Conservation (phyloP, 2,113 vertebrate species). For the Brachypodius melanocephalos region DNA sequence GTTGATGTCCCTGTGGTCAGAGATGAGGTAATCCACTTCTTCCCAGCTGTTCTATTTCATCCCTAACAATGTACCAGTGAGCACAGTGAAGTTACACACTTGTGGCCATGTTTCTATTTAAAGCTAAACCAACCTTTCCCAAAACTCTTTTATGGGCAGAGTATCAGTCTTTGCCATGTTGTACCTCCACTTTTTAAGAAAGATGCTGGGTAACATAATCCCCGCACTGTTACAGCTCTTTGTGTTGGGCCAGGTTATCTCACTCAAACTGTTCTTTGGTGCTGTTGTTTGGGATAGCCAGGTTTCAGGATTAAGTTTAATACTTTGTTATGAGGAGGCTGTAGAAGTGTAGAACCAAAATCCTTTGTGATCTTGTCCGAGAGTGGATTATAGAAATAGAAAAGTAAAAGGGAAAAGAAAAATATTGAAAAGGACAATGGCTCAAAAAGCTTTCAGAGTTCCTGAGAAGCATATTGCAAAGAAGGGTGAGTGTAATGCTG, state of each 20-base stretch:
- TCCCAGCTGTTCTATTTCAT: not conserved
- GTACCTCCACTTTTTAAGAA: not conserved
- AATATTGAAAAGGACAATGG: not conserved
- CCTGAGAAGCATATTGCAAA: not conserved
- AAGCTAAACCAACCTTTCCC: not conserved
- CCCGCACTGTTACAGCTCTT: not conserved
- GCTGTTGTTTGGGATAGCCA: not conserved
- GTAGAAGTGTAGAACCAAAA: not conserved
- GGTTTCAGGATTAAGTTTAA: not conserved
- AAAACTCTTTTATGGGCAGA: not conserved
- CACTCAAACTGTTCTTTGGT: not conserved
- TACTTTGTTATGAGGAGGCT: not conserved
- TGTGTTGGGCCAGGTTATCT: not conserved
- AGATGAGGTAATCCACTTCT: not conserved
- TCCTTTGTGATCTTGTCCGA: not conserved
- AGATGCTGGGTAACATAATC: not conserved
- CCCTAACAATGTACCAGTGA: not conserved
- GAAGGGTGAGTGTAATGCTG: not conserved
- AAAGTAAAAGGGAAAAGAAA: not conserved
- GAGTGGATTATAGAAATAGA: not conserved
- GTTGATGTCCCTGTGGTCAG: not conserved
- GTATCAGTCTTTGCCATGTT: not conserved
- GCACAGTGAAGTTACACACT: not conserved
- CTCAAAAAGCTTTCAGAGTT: not conserved
- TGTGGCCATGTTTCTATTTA: not conserved